Evolutionary conservation across 2,888 invertebrate species (phyloP), one percentile per base, ranked within the genome.

Genomic region (Drosophila histrio): DNA sequence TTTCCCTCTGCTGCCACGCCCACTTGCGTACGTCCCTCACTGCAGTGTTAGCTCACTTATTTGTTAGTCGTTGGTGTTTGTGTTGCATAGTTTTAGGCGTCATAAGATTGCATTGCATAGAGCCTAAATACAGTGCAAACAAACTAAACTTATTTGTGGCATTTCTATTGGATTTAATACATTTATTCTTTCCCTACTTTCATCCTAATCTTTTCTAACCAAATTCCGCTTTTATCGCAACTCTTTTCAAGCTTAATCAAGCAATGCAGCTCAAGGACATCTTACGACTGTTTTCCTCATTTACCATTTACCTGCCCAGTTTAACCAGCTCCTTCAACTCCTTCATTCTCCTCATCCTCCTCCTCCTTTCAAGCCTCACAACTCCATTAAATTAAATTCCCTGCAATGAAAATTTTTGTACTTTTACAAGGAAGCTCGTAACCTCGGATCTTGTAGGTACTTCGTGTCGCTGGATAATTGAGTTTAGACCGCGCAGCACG

Each of bases 401-500:
- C 75, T 75, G 79, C 70, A 84, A 82, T 87, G 81, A 77, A 75
- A 57, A 75, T 84, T 87, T 70, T 68, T 67, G 65, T 66, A 44
- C 52, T 64, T 56, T 59, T 69, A 50, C 57, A 63, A 58, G 67
- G 49, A 39, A 32, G 17, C 47, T 41, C 13, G 38, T 41, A 50
- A 50, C 58, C 64, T 56, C 54, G 26, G 32, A 53, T 57, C 57
- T 54, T 58, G 19, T 22, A 44, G 53, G 71, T 70, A 36, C 60
- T 60, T 58, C 77, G 77, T 83, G 79, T 73, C 70, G 79, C 64
- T 49, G 66, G 60, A 85, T 79, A 80, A 80, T 85, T 80, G 79
- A 82, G 80, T 72, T 79, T 53, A 72, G 61, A 61, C 52, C 46
- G 36, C 58, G 34, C 56, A 72, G 68, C 83, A 76, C 63, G 83